Base-by-base conservation (phyloP, 2,797 vertebrate species). In the Melanogrammus aeglefinus region DNA sequence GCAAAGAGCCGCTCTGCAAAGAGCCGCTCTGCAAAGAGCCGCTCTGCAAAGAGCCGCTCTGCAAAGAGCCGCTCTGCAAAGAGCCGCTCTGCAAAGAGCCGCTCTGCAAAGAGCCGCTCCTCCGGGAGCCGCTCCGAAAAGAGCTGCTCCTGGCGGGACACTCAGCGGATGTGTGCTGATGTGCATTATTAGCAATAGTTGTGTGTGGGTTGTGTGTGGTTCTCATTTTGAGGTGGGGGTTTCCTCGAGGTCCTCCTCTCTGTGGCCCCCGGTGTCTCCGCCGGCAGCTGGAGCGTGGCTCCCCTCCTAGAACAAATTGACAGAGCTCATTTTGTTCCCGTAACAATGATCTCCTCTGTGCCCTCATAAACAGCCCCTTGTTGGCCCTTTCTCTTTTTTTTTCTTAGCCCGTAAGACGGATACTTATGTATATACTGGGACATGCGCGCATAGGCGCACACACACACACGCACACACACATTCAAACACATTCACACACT, bases 331-430 rank as follows among this genome's bases (percentile, higher is more conserved):
- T 29, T 85, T 89, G 73, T 76, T 84, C 82, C 84, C 80, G 57
- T 36, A 81, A 87, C 83, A 86, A 81, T 77, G 82, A 88, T 88
- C 83, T 77, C 88, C 78, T 41, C 51, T 82, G 75, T 78, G 41
- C 69, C 36, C 36, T 77, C 71, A 79, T 38, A 84, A 91, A 90
- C 88, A 83, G 83, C 79, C 85, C 75, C 89, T 88, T 90, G 82
- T 90, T 72, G 86, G 82, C 72, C 74, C 18, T n/a, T 63, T 63
- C 79, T 82, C 80, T 82, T 79, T 86, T 82, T 79, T 86, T 69
- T n/a, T 39, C 13, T 39, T 76, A 84, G 77, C 81, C 84, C 83
- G 83, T 83, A 88, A 71, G 74, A 80, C 85, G 88, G 87, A 89
- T 87, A 86, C 84, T 89, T 41, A 57, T 85, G 82, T 88, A 85